Evolutionary conservation across 1,140 invertebrate genomes (phyloP), one percentile per base, ranked within the genome.

Genomic region (Probaryconus sp.): DNA sequence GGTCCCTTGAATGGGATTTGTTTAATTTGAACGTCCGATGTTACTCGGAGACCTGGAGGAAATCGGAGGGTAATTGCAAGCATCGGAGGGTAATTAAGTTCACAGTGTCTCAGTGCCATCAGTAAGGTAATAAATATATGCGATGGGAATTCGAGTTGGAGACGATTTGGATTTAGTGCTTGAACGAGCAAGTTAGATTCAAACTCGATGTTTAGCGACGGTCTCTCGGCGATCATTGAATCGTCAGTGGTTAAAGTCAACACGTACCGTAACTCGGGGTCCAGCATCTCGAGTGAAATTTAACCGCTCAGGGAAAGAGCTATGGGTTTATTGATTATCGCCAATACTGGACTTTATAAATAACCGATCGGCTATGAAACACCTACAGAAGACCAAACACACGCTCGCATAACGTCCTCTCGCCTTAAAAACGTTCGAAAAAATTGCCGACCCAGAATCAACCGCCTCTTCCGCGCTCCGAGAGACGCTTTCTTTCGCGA

Each of bases 281-380:
- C 58, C 38, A 20, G 48, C 30, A 38, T 63, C 68, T 17, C 56
- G 56, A 67, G 53, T 55, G 65, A 77, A 77, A 69, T 79, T 81
- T 45, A 58, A 56, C 14, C 60, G 65, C 55, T 63, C 35, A n/a
- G 56, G 48, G 42, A 71, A 63, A 80, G 68, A 80, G 76, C 77
- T 79, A 83, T 81, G 72, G 81, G 78, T n/a, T 84, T 87, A 87
- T 87, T 83, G 85, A 87, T 87, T 87, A 86, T 86, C 78, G 83
- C 79, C 69, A 86, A 85, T 69, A 65, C 43, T 84, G 78, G n/a
- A 79, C 79, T 87, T 87, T 87, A 87, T 86, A 86, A 87, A 87
- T 87, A 87, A 86, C 83, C 77, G 82, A 82, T 83, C 77, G 79
- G 68, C 64, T 78, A 81, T 77, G 74, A 77, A 79, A 58, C 73